Evolutionary conservation across 1,140 invertebrate genomes (phyloP).

Genomic region (Sycophaga agraensis): DNA sequence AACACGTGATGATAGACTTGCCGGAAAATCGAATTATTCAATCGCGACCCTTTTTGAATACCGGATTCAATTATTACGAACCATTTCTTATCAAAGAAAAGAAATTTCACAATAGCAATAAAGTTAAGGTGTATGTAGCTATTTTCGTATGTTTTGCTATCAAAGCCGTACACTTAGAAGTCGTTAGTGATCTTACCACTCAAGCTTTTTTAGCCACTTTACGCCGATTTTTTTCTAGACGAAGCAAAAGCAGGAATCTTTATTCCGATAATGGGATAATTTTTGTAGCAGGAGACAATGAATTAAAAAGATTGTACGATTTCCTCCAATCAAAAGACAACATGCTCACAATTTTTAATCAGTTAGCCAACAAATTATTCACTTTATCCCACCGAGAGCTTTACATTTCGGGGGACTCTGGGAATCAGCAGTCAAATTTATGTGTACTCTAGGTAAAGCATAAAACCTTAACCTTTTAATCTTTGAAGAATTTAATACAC

Average conservation of each 20-base stretch:
- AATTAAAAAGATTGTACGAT: conserved; percentile 7
- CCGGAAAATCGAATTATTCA: neutral
- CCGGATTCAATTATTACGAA: neutral
- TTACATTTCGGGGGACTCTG: conserved; percentile 25
- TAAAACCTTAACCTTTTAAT: conserved; percentile 25
- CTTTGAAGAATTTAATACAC: no score
- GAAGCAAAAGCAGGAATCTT: neutral
- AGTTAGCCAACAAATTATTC: neutral
- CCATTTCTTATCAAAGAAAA: neutral
- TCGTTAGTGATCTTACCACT: conserved; percentile 30
- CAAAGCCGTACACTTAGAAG: conserved; percentile 36
- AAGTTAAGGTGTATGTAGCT: conserved; percentile 23
- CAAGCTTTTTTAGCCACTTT: conserved; percentile 20
- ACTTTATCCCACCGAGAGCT: conserved; percentile 26
- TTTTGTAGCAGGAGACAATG: conserved; percentile 30
- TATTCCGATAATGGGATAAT: neutral
- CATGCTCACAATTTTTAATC: neutral
- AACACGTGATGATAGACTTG: neutral
- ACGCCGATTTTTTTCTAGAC: neutral
- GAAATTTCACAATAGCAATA: neutral
- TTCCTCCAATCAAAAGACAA: neutral
- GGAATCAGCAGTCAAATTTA: conserved; percentile 33
- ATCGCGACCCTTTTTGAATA: neutral
- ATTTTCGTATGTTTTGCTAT: conserved; percentile 33
- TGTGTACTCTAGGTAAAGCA: conserved; percentile 36